Evolutionary conservation across 2,797 vertebrate genomes (phyloP).

Genomic region (Fistularia tabacaria): DNA sequence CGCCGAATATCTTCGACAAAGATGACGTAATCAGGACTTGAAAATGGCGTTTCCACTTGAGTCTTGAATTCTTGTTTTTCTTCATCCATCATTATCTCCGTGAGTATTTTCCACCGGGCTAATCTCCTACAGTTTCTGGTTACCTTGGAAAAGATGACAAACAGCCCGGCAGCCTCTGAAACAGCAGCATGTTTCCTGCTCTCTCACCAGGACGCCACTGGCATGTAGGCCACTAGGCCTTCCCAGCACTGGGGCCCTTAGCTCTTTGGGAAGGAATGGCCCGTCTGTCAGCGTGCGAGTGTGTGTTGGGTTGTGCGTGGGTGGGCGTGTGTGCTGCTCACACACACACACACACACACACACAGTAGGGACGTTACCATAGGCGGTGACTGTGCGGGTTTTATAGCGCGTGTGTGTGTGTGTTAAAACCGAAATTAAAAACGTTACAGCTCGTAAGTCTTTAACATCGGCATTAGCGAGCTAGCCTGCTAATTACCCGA

Average conservation of each 20-base stretch:
- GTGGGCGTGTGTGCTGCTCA: conserved; percentile 20
- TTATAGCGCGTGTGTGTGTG: not conserved
- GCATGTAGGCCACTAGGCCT: conserved; percentile 52
- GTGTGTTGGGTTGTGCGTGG: conserved; percentile 25
- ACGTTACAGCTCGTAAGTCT: too few relatives aligned
- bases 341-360: too few relatives aligned
- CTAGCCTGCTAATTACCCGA: too few relatives aligned
- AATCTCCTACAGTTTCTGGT: conserved; percentile 66
- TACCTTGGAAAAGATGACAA: conserved; percentile 76
- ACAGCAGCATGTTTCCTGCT: conserved; percentile 63
- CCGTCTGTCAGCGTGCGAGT: conserved; percentile 24
- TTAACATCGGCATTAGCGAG: too few relatives aligned
- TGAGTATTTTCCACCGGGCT: conserved; percentile 68
- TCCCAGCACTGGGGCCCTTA: conserved; percentile 56
- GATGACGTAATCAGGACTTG: conserved; percentile 42
- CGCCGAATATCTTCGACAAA: conserved; percentile 16
- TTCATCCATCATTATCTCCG: conserved; percentile 63
- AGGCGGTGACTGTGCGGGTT: not conserved
- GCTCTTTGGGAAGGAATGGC: conserved; percentile 26
- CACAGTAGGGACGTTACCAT: conserved; percentile 1
- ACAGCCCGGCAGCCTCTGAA: conserved; percentile 56
- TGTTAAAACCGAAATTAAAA: too few relatives aligned
- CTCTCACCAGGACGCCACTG: conserved; percentile 58
- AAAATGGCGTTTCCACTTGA: conserved; percentile 58
- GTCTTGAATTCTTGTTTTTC: conserved; percentile 52